These are phyloP conservation scores for Nomada hirtipes DNA, from an alignment of 2,888 invertebrate genomes.

Conservation along the genomic window DNA sequence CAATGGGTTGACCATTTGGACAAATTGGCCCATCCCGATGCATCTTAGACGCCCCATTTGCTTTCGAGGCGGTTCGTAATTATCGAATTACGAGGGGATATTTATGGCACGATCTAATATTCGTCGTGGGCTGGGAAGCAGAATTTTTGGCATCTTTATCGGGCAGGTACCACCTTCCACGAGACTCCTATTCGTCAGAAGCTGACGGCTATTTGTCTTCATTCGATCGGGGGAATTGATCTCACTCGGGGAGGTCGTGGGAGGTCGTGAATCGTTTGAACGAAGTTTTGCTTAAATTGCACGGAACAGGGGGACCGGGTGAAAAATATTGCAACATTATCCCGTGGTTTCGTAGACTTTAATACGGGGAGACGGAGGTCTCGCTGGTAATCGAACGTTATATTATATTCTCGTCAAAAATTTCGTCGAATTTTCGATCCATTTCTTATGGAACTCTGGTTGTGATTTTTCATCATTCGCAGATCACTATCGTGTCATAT, in stretches of 20 bases:
- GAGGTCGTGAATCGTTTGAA: neutral
- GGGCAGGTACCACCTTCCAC: conserved; percentile 7
- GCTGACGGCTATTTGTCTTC: conserved; percentile 38
- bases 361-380: neutral
- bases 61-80: conserved; percentile 57
- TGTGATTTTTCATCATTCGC: too few relatives aligned
- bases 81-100: conserved; percentile 73
- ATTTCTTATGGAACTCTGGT: too few relatives aligned
- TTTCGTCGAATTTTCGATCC: too few relatives aligned
- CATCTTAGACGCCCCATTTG: conserved; percentile 34
- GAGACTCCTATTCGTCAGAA: conserved; percentile 33
- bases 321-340: neutral
- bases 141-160: conserved; percentile 55
- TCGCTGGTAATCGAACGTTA: neutral
- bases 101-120: conserved; percentile 61
- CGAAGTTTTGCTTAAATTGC: conserved; percentile 4
- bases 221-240: conserved; percentile 4
- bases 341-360: neutral
- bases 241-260: conserved; percentile 8
- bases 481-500: too few relatives aligned
- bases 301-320: neutral
- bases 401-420: too few relatives aligned
- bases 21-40: conserved; percentile 73
- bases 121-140: conserved; percentile 13
- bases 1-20: conserved; percentile 58